These are phyloP conservation scores for Thinocorus orbignyianus DNA, from an alignment of 2,113 vertebrate genomes.

Conservation along the genomic window DNA sequence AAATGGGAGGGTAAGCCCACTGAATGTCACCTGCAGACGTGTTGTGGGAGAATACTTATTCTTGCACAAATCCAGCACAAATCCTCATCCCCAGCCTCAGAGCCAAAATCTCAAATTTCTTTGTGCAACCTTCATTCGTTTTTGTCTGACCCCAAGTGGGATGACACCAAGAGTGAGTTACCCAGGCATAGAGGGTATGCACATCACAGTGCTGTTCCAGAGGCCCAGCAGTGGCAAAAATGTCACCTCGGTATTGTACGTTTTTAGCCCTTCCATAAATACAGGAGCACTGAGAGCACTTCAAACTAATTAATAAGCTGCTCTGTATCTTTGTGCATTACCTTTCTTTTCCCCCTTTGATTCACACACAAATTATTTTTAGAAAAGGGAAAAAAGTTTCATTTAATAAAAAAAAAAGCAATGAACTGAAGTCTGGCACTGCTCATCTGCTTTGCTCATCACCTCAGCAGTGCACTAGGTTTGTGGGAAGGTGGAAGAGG, in stretches of 20 bases:
- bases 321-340: slow-evolving; percentile 34
- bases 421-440: not conserved
- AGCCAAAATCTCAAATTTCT: not conserved
- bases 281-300: slow-evolving; percentile 2
- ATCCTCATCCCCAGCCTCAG: not conserved
- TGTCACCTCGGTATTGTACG: not conserved
- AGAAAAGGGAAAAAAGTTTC: not conserved
- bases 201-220: not conserved
- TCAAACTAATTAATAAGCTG: slow-evolving; percentile 53
- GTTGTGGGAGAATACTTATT: not conserved
- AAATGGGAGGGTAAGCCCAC: not conserved
- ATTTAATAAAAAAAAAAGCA: not conserved
- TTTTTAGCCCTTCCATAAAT: not conserved
- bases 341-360: slow-evolving; percentile 44
- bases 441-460: not conserved
- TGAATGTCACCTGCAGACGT: not conserved
- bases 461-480: not conserved
- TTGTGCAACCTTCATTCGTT: not conserved
- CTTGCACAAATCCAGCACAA: not conserved
- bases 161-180: not conserved
- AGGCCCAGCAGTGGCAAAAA: not conserved
- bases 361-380: slow-evolving; percentile 48
- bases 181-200: not conserved
- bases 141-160: not conserved
- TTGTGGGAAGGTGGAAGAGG: not conserved